Evolutionary conservation across 2,113 vertebrate genomes (phyloP), one percentile per base, ranked within the genome.

Genomic region (Gila orcuttii): DNA sequence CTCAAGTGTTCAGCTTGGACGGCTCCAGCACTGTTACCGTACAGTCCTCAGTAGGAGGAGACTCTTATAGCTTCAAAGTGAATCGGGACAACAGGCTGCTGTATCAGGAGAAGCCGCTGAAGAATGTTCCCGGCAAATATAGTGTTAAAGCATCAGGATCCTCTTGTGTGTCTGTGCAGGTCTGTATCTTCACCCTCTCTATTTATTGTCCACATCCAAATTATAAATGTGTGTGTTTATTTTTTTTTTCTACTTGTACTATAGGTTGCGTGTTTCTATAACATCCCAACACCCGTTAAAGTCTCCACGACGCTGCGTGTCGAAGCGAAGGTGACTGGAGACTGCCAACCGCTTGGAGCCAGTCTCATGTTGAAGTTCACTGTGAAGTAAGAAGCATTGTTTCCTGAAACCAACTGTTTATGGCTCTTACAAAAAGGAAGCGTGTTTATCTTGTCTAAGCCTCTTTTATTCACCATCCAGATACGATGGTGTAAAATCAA

Each of bases 111-210:
- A 21, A 87, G 73, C 0, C 52, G 13, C 86, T 96, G 85, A 87
- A 93, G 36, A 73, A 55, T 4, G 74, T 95, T 73, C 92, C 95
- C 0, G 94, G 94, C 15, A 83, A 92, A 2, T 96, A 95, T 90
- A 89, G 8, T 15, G 69, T 76, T 55, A 19, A 55, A 55, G 52
- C 5, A 0, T 55, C 52, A 19, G 52, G 52, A 55, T 55, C 52
- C 52, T 6, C 15, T 6, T 55, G 52, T 55, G 15, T 55, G 52
- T 19, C 52, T 19, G 52, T 55, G 52, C 52, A 55, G 52, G 52
- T 55, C 52, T 6, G 52, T 55, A 17, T 55, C 52, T 55, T 55
- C 3, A 50, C 13, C 52, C 17, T 52, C 12, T 52, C 0, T 5
- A 1, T 17, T 6, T 52, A 4, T 52, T 52, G 50, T 15, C 21